A percentile compares a stretch with the other conserved stretches of the same genome.
Conservation (phyloP, 2,888 invertebrate genomes). For the Agriotes lineatus region DNA sequence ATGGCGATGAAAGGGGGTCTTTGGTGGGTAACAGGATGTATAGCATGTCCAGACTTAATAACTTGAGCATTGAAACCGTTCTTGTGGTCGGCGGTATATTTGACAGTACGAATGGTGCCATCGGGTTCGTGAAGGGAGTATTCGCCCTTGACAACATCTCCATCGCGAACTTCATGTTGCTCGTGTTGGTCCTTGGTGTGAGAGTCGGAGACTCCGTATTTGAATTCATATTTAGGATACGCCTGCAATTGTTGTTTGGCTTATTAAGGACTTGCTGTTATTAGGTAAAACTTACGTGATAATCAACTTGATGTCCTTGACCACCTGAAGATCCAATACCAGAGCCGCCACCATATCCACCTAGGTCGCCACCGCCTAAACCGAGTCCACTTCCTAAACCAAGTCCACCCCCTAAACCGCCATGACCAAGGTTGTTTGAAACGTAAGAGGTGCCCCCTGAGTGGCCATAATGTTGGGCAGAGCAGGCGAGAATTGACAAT, state of each 20-base stretch:
- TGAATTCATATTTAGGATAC: slow-evolving; percentile 71
- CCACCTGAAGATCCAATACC: not conserved
- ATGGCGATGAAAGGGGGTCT: slow-evolving; percentile 23
- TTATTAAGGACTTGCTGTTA: too few relatives aligned
- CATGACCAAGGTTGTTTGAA: not conserved
- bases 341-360: not conserved
- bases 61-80: slow-evolving; percentile 66
- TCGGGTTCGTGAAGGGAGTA: slow-evolving; percentile 70
- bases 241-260: too few relatives aligned
- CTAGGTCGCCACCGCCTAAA: not conserved
- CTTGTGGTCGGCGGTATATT: slow-evolving; percentile 71
- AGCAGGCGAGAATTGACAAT: not conserved
- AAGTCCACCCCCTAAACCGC: not conserved
- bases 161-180: slow-evolving; percentile 70
- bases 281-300: slow-evolving; percentile 20
- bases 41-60: slow-evolving; percentile 68
- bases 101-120: slow-evolving; percentile 70
- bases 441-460: not conserved
- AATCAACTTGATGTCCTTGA: slow-evolving; percentile 26
- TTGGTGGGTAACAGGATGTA: slow-evolving; percentile 59
- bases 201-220: slow-evolving; percentile 71
- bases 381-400: not conserved
- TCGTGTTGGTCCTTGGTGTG: slow-evolving; percentile 71
- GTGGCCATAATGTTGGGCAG: not conserved
- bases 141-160: slow-evolving; percentile 68